Percentiles rank a stretch among this genome's conserved stretches.
Conservation (phyloP, 35 echinoderm and acorn worm genomes). For the Strongylocentrotus purpuratus region DNA sequence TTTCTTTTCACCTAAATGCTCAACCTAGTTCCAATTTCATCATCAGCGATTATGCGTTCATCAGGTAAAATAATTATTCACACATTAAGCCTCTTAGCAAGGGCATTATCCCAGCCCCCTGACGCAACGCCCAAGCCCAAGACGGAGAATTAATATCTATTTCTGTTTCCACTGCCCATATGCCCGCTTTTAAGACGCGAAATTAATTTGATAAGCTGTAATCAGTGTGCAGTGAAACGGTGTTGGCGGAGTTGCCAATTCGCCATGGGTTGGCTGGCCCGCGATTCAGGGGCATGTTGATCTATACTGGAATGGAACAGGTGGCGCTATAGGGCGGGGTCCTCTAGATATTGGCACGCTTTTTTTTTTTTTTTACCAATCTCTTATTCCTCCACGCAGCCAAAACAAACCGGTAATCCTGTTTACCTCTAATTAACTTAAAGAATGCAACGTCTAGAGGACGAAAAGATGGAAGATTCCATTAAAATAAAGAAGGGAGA, state of each 20-base stretch:
- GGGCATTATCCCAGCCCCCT: conserved; percentile 10
- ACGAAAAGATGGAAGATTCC: background rate
- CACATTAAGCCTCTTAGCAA: conserved; percentile 29
- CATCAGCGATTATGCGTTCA: conserved; percentile 24
- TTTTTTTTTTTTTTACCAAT: conserved; percentile 6
- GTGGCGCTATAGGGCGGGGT: background rate
- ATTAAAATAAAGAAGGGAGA: background rate
- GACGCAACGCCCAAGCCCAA: conserved; percentile 7
- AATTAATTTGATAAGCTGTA: conserved; percentile 13
- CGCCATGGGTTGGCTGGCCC: background rate
- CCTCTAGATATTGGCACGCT: background rate
- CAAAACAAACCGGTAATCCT: background rate
- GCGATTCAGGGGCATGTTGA: background rate
- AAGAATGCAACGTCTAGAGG: background rate
- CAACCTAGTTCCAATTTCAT: conserved; percentile 44
- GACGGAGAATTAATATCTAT: conserved; percentile 32
- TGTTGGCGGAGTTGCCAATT: background rate
- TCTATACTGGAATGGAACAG: background rate
- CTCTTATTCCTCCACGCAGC: background rate
- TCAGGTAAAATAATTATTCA: conserved; percentile 33
- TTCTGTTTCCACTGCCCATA: conserved; percentile 20
- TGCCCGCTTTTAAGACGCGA: conserved; percentile 17
- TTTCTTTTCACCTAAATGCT: conserved; percentile 16
- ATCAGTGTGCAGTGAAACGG: background rate
- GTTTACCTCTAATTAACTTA: background rate